Evolutionary conservation across 2,113 vertebrate species (phyloP), one percentile per base, ranked within the genome.

Genomic region (Neopipo cinnamomea): DNA sequence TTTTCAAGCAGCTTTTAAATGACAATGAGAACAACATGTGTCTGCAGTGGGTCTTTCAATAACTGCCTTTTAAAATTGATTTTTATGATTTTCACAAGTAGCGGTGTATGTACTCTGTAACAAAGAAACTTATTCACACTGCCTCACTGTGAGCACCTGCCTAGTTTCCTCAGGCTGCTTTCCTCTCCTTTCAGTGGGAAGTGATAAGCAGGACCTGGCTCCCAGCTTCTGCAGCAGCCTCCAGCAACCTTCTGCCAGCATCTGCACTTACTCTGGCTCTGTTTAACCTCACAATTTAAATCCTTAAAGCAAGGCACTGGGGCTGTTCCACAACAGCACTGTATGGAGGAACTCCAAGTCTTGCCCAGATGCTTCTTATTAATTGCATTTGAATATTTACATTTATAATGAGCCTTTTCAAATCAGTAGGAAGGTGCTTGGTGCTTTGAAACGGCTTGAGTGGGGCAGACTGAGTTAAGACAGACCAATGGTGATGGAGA

Each of bases 1-100:
- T 92, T 96, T 94, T 79, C 78, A 28, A 85, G 35, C 37, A 91
- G 49, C 65, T 77, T 91, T 79, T 77, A 81, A 78, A 72, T 73
- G 23, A 61, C 81, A 63, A 1, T 87, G 61, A 73, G 74, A 94
- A 63, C 77, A 81, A 66, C 1, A 12, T 81, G 24, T 44, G 35
- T 74, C 11, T 67, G 35, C 65, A 82, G 25, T 66, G 67, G 46
- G 21, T 93, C 72, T 91, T 96, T 83, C 73, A 85, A 12, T 76
- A 89, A 81, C 52, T 96, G 58, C 68, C 56, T 86, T 96, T 89
- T 93, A 31, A 83, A 95, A 89, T 78, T 2, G 4, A 61, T 91
- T 91, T 95, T 81, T 91, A 18, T 58, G 37, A 94, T 89, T 92
- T 93, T 91, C 55, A 42, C 0, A 5, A 63, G 66, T 63, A 85